phyloP scores from a whole-genome alignment of 2,113 vertebrate genomes.

The Dunckerocampus dactyliophorus region DNA sequence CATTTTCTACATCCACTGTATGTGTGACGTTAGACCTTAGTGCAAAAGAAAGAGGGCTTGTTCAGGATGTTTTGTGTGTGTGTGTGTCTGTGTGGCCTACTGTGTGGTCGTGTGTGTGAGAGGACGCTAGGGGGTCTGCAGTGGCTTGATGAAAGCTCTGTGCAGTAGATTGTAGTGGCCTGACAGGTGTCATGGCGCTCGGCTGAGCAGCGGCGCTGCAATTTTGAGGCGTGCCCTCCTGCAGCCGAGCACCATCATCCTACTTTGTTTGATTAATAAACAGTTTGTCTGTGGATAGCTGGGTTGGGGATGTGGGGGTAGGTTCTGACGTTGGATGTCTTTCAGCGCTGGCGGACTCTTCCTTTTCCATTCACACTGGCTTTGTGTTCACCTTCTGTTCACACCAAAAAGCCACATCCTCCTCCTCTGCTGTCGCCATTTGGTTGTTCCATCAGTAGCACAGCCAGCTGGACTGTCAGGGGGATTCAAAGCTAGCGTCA shows the following conservation, averaged over 20 bases:
- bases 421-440: background rate
- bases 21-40: background rate
- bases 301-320: background rate
- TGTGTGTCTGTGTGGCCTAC: conserved; percentile 12
- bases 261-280: conserved; percentile 53
- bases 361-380: conserved; percentile 12
- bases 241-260: conserved; percentile 62
- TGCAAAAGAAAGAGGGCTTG: background rate
- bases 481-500: conserved; percentile 16
- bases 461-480: conserved; percentile 3
- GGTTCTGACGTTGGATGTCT: background rate
- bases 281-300: conserved; percentile 51
- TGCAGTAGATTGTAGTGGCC: conserved; percentile 59
- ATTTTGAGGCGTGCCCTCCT: conserved; percentile 20
- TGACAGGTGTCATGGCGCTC: conserved; percentile 63
- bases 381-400: conserved; percentile 15
- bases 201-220: conserved; percentile 33
- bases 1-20: background rate
- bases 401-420: conserved; percentile 7
- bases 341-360: conserved; percentile 48
- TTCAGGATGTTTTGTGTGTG: background rate
- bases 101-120: conserved; percentile 49
- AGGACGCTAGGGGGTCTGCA: conserved; percentile 47
- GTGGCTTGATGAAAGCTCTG: conserved; percentile 69
- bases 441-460: conserved; percentile 15